Evolutionary conservation across 1,140 invertebrate genomes (phyloP).

Genomic region (Philopotamus ludificatus): DNA sequence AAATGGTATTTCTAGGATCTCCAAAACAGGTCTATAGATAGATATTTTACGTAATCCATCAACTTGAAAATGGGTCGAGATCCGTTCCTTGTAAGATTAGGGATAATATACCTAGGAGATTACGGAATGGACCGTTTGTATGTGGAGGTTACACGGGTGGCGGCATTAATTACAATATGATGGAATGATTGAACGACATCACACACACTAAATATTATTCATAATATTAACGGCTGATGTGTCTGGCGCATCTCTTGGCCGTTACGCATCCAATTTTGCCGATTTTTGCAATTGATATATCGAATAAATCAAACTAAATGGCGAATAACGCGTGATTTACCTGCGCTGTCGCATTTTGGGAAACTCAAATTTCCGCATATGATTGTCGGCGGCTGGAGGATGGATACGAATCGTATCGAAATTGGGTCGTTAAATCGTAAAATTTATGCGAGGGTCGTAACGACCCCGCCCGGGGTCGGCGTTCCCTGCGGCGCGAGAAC

Average conservation of each 20-base stretch:
- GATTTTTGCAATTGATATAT: neutral
- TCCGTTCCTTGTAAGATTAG: neutral
- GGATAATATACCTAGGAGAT: neutral
- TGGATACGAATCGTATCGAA: neutral
- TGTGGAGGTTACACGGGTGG: neutral
- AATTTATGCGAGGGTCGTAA: constrained; percentile 9
- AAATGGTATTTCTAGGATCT: no score
- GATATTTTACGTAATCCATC: constrained; percentile 8
- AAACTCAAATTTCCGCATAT: neutral
- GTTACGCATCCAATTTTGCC: no score
- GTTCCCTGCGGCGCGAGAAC: no score
- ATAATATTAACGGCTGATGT: no score
- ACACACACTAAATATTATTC: no score
- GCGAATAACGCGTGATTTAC: neutral
- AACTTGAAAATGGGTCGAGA: constrained; percentile 9
- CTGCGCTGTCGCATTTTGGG: neutral
- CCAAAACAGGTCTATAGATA: no score
- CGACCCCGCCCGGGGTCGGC: neutral
- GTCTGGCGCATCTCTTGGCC: no score
- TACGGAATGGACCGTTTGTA: neutral
- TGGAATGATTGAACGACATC: neutral
- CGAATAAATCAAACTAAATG: neutral
- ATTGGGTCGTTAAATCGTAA: neutral
- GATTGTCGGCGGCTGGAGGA: neutral
- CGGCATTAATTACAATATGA: neutral